Base-by-base conservation (phyloP, 2,888 invertebrate species). In the Mesopsocus fuscifrons region DNA sequence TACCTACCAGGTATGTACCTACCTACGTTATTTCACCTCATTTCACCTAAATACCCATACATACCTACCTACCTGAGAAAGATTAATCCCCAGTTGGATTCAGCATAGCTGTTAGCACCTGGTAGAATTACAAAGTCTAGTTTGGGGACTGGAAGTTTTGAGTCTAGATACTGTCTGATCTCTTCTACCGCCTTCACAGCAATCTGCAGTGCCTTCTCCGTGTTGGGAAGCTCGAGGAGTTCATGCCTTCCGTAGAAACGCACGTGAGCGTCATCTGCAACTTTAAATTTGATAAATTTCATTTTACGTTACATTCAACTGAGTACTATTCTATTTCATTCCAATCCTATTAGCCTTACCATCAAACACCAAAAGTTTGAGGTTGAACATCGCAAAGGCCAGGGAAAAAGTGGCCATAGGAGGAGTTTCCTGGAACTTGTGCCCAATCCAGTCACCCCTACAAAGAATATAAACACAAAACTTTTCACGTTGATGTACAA, bases 11-110 rank as follows among this genome's bases (percentile, higher is more conserved):
- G n/a, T n/a, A n/a, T n/a, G n/a, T n/a, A n/a, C n/a, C n/a, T n/a
- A n/a, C n/a, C n/a, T n/a, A n/a, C n/a, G n/a, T n/a, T n/a, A n/a
- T n/a, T n/a, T n/a, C n/a, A n/a, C n/a, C n/a, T n/a, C n/a, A n/a
- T n/a, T n/a, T n/a, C n/a, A n/a, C n/a, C n/a, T n/a, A n/a, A n/a
- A n/a, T n/a, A n/a, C n/a, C n/a, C n/a, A n/a, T n/a, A n/a, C n/a
- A n/a, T n/a, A n/a, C n/a, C n/a, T n/a, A n/a, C n/a, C n/a, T n/a
- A 83, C 83, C 74, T 81, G 56, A 82, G 80, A 30, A 81, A 65
- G 49, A 83, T 68, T 2, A 84, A 63, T 3, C 84, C 84, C 82
- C 82, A 84, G 53, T 74, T 77, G 52, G 83, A 82, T 3, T 76
- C 73, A 0, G 82, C 78, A 50, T 75, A 73, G 2, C 75, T 74